Conservation (phyloP, 2,113 vertebrate genomes). For the Ictalurus furcatus region DNA sequence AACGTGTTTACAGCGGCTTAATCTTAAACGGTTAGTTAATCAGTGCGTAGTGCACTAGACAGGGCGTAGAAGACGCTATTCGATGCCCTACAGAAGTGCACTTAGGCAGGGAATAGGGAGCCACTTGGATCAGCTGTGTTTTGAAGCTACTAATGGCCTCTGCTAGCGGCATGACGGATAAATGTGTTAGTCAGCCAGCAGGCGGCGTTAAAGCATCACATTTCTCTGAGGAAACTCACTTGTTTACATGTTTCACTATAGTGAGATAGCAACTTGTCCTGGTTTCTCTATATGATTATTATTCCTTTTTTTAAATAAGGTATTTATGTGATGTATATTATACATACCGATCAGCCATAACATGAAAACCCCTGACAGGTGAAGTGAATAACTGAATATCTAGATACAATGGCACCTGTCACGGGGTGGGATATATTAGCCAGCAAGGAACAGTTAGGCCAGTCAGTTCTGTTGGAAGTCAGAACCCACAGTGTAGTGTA, state of each 20-base stretch:
- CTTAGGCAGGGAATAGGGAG: background rate
- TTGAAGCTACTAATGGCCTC: background rate
- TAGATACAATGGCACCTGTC: too few species aligned
- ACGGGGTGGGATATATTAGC: too few species aligned
- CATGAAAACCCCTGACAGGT: too few species aligned
- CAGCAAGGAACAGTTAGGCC: too few species aligned
- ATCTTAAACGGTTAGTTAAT: background rate
- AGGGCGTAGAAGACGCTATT: too few species aligned
- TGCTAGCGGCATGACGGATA: background rate
- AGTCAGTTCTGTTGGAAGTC: too few species aligned
- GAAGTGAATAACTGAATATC: too few species aligned
- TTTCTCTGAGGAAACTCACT: background rate
- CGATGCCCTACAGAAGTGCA: background rate
- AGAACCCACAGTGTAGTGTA: too few species aligned
- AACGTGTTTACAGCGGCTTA: background rate
- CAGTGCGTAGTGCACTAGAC: background rate
- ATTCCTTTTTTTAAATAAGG: background rate
- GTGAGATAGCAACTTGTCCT: background rate
- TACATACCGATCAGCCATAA: too few species aligned
- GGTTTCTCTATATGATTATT: background rate
- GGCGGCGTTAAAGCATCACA: slow-evolving; percentile 1
- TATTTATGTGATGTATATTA: background rate
- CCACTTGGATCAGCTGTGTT: background rate
- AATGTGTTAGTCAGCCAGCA: background rate
- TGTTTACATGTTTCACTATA: background rate